Percentiles rank a stretch among this genome's conserved stretches.
Evolutionary conservation across 2,113 vertebrate species (phyloP).

Genomic region (Agelaius tricolor): DNA sequence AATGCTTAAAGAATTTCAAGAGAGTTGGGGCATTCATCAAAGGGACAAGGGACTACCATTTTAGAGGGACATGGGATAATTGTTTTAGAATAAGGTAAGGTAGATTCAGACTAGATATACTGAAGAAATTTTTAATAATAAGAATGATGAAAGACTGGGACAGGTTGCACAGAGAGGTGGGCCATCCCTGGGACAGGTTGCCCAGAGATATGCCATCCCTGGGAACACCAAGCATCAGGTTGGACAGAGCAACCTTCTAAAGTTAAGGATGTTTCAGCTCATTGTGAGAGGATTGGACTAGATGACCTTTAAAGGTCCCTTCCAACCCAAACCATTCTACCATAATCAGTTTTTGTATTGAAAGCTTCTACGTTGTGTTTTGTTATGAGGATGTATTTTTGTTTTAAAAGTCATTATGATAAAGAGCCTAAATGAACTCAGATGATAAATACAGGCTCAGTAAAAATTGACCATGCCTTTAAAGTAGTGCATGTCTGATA

Average conservation of each 20-base stretch:
- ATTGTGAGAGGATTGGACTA: not conserved
- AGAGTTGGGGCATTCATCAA: not conserved
- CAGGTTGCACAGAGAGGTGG: not conserved
- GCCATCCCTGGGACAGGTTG: not conserved
- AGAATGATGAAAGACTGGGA: not conserved
- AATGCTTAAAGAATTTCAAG: not conserved
- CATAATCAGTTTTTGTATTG: not conserved
- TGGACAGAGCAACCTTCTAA: not conserved
- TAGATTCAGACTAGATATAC: not conserved
- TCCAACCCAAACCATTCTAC: not conserved
- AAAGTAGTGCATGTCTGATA: slow-evolving; percentile 35
- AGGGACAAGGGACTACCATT: not conserved
- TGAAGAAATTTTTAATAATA: not conserved
- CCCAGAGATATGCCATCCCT: not conserved
- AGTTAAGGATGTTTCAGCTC: not conserved
- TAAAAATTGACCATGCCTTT: not conserved
- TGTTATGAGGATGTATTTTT: not conserved
- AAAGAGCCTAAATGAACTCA: not conserved
- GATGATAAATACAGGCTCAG: not conserved
- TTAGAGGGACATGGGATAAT: not conserved
- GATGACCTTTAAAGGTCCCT: not conserved
- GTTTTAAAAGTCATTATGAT: not conserved
- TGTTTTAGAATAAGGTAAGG: not conserved
- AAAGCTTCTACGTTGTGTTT: not conserved
- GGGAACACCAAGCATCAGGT: not conserved